A percentile compares a stretch with the other conserved stretches of the same genome.
phyloP scores from a whole-genome alignment of 2,113 vertebrate species.

The Scytalopus superciliaris region DNA sequence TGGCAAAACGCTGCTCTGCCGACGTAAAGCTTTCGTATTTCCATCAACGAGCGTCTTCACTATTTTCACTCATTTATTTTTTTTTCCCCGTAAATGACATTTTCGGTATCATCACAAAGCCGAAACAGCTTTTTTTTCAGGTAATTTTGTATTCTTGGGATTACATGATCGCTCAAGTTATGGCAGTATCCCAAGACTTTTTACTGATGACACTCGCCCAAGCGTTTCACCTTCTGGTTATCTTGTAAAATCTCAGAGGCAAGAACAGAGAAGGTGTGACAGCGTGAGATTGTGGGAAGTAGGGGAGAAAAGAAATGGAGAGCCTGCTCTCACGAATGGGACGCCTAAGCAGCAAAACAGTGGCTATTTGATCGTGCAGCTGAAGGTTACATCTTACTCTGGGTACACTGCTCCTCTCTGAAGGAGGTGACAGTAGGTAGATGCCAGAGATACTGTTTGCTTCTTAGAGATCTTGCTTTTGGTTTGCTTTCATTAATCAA shows the following conservation, averaged over 20 bases:
- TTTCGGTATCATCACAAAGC: fast-evolving
- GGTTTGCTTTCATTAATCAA: neutral
- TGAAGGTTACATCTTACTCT: neutral
- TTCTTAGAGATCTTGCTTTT: neutral
- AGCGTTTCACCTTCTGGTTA: neutral
- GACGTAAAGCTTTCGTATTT: neutral
- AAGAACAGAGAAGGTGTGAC: neutral
- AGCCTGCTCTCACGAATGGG: neutral
- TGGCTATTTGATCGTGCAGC: fast-evolving
- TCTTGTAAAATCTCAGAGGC: neutral
- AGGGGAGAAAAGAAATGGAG: neutral
- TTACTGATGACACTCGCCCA: neutral
- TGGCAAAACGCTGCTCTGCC: neutral
- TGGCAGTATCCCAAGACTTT: neutral
- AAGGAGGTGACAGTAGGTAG: neutral
- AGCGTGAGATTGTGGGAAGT: fast-evolving
- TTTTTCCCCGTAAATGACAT: neutral
- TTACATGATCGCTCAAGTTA: neutral
- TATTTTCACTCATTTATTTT: neutral
- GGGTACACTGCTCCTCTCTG: neutral
- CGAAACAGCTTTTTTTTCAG: neutral
- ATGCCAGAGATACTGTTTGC: neutral
- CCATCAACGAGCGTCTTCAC: neutral
- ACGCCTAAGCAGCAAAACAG: fast-evolving
- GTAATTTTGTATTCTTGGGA: neutral